Percentiles rank a stretch among this genome's conserved stretches.
These are phyloP conservation scores for Drosophila subquinaria DNA, from an alignment of 2,888 invertebrate species.

Conservation along the genomic window DNA sequence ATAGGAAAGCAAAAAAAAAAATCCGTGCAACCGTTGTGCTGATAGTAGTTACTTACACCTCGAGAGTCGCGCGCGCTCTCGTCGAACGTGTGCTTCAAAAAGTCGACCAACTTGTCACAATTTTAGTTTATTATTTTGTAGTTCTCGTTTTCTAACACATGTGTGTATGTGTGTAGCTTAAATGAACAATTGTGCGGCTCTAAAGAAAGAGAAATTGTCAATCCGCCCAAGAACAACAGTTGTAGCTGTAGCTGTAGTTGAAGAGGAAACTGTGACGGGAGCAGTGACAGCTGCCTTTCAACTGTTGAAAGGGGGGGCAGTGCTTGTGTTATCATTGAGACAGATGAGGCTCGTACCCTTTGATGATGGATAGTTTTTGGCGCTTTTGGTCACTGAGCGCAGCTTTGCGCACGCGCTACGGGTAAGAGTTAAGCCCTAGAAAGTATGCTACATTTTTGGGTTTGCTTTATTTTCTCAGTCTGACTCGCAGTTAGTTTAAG, in stretches of 20 bases:
- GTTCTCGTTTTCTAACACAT: not conserved
- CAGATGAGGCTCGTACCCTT: conserved; percentile 30
- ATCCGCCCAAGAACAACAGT: not conserved
- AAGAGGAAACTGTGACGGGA: conserved; percentile 15
- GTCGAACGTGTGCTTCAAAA: conserved; percentile 29
- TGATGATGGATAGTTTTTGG: conserved; percentile 74
- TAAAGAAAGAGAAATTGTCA: conserved; percentile 7
- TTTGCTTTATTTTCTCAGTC: conserved; percentile 8
- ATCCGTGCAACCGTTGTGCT: conserved; percentile 52
- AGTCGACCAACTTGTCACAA: conserved; percentile 43
- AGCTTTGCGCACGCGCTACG: conserved; percentile 72
- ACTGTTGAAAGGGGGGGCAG: not conserved
- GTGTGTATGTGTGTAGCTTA: conserved; percentile 28
- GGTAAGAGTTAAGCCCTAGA: conserved; percentile 59
- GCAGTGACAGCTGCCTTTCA: conserved; percentile 17
- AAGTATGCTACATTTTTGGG: conserved; percentile 51
- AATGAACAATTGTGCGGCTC: conserved; percentile 46
- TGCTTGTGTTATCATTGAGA: conserved; percentile 7
- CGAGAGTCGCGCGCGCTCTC: conserved; percentile 62
- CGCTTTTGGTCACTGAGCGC: conserved; percentile 61
- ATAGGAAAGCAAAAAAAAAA: not conserved
- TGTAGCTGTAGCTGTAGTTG: conserved; percentile 25
- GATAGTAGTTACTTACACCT: conserved; percentile 64
- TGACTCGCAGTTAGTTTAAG: conserved; percentile 50
- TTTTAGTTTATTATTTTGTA: conserved; percentile 37